Percentiles rank a stretch among this genome's conserved stretches.
Conservation (phyloP, 1,140 invertebrate genomes). For the Drosophila prosaltans region DNA sequence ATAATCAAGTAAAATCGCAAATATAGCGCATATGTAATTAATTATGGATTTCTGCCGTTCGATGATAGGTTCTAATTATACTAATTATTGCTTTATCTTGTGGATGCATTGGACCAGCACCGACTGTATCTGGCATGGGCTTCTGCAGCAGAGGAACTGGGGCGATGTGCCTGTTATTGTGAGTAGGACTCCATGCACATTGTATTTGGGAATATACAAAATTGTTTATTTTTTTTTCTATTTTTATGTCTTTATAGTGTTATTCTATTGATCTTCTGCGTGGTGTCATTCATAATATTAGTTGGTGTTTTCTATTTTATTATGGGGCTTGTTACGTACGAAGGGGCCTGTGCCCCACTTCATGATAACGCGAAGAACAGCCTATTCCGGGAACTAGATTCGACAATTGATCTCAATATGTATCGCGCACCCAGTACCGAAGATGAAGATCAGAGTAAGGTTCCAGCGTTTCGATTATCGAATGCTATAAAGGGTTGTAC, state of each 20-base stretch:
- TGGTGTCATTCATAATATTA: slow-evolving; percentile 88
- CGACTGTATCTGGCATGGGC: slow-evolving; percentile 90
- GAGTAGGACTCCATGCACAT: slow-evolving; percentile 73
- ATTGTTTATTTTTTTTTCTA: background rate
- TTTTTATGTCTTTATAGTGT: slow-evolving; percentile 85
- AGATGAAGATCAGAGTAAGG: background rate
- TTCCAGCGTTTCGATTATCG: slow-evolving; percentile 60
- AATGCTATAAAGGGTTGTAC: slow-evolving; percentile 86
- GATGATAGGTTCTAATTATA: slow-evolving; percentile 75
- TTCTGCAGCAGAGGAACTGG: slow-evolving; percentile 94
- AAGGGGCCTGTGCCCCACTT: slow-evolving; percentile 90
- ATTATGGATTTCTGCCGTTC: background rate
- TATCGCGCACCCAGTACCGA: slow-evolving; percentile 7
- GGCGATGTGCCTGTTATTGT: slow-evolving; percentile 92
- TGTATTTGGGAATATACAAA: background rate
- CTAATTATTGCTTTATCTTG: slow-evolving; percentile 90
- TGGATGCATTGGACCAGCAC: slow-evolving; percentile 93
- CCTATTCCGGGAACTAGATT: slow-evolving; percentile 86
- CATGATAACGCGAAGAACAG: slow-evolving; percentile 87
- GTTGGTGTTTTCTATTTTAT: slow-evolving; percentile 89
- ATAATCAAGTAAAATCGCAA: too few species aligned
- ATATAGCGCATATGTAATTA: too few species aligned
- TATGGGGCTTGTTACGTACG: slow-evolving; percentile 88
- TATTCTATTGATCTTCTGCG: slow-evolving; percentile 90
- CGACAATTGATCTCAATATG: slow-evolving; percentile 85